Evolutionary conservation across 2,113 vertebrate species (phyloP).

Genomic region (Nannospalax galili): DNA sequence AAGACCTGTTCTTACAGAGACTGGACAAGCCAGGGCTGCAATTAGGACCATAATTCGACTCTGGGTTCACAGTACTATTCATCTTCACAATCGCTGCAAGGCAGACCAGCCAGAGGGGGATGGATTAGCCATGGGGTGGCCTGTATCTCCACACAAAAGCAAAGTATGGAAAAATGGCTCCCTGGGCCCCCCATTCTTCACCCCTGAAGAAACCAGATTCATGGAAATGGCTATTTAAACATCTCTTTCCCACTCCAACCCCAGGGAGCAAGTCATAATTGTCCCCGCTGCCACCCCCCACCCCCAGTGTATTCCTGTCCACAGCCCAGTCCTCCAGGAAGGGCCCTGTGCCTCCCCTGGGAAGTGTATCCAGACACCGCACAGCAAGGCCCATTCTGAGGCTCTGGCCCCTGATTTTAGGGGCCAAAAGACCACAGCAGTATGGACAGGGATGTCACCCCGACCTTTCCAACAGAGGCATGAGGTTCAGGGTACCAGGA

Average conservation of each 20-base stretch:
- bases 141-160: constrained; percentile 87
- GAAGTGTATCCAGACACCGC: background rate
- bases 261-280: constrained; percentile 81
- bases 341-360: accelerated
- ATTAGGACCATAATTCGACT: constrained; percentile 78
- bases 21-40: constrained; percentile 77
- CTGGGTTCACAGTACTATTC: constrained; percentile 83
- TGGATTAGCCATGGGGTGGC: constrained; percentile 86
- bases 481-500: background rate
- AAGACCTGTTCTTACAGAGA: constrained; percentile 62
- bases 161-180: constrained; percentile 81
- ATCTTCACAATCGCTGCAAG: constrained; percentile 81
- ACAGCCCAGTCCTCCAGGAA: background rate
- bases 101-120: constrained; percentile 79
- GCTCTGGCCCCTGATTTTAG: background rate
- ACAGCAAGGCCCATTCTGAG: background rate
- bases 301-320: background rate
- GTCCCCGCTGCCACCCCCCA: background rate
- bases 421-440: background rate
- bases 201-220: constrained; percentile 76
- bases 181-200: constrained; percentile 80
- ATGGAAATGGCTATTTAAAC: constrained; percentile 84
- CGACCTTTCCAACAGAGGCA: background rate
- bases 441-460: background rate
- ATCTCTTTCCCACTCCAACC: constrained; percentile 83